Evolutionary conservation across 1,140 invertebrate species (phyloP).

Genomic region (Diorhabda carinulata): DNA sequence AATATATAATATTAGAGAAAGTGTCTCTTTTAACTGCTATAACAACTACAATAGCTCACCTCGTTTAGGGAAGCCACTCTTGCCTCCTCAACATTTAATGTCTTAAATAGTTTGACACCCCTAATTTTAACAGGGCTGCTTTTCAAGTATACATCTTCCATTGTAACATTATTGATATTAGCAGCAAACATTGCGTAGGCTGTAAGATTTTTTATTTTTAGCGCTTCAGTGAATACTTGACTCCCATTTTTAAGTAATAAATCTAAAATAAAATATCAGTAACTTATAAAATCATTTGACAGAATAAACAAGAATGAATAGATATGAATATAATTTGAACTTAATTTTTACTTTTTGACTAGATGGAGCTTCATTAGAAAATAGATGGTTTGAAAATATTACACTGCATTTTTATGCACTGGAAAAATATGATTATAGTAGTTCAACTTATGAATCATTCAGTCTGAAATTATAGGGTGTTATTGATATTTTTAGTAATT

Average conservation of each 20-base stretch:
- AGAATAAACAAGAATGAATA: not conserved
- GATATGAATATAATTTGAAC: too few species aligned
- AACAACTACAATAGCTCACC: conserved; percentile 7
- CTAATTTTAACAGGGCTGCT: conserved; percentile 14
- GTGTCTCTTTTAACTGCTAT: too few species aligned
- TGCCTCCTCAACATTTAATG: conserved; percentile 12
- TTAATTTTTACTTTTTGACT: too few species aligned
- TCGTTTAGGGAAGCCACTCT: conserved; percentile 18
- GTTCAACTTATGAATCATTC: too few species aligned
- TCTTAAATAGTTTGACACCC: conserved; percentile 27
- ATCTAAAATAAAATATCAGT: conserved; percentile 26
- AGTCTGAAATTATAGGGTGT: too few species aligned
- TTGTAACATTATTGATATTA: conserved; percentile 28
- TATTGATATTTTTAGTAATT: too few species aligned
- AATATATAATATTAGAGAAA: too few species aligned
- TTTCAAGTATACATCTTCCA: conserved; percentile 21
- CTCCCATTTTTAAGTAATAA: conserved; percentile 23
- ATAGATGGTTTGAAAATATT: too few species aligned
- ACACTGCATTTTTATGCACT: too few species aligned
- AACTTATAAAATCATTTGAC: conserved; percentile 7
- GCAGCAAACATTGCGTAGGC: conserved; percentile 16
- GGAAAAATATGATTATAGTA: too few species aligned
- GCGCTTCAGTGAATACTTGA: conserved; percentile 16
- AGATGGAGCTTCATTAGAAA: too few species aligned
- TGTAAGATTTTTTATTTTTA: conserved; percentile 24